phyloP scores from a whole-genome alignment of 2,888 invertebrate species.

The Masnerella sp. region DNA sequence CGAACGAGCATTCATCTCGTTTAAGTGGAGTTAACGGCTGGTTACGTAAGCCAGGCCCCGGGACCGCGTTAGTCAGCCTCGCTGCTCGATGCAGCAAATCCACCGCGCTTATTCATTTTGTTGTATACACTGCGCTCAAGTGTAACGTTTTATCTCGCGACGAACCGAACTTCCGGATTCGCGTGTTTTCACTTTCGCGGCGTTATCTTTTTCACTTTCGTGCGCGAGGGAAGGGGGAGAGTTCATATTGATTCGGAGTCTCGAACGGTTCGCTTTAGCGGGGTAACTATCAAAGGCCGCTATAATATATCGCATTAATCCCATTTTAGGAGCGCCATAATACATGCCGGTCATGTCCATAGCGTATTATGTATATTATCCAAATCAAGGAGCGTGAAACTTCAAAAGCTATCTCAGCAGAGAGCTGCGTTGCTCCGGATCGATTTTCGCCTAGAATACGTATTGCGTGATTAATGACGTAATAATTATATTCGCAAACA shows the following conservation, averaged over 20 bases:
- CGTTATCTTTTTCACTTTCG: constrained; percentile 33
- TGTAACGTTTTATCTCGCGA: constrained; percentile 19
- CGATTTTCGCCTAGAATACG: constrained; percentile 31
- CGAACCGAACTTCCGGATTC: constrained; percentile 2
- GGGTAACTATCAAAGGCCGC: constrained; percentile 67
- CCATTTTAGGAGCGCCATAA: constrained; percentile 63
- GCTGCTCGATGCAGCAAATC: constrained; percentile 62
- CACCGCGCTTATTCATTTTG: constrained; percentile 64
- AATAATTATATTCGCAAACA: constrained; percentile 31
- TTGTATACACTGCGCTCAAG: constrained; percentile 23
- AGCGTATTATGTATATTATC: constrained; percentile 69
- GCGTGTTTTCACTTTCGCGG: constrained; percentile 11
- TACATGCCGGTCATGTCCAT: constrained; percentile 64
- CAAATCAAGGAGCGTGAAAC: constrained; percentile 69
- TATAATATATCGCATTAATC: constrained; percentile 64
- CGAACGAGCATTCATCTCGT: constrained; percentile 73
- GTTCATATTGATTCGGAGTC: constrained; percentile 58
- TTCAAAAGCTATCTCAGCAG: constrained; percentile 63
- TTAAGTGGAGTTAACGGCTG: constrained; percentile 72
- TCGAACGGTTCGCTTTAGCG: constrained; percentile 61
- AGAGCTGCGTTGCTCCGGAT: constrained; percentile 19
- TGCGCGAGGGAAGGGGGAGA: constrained; percentile 15
- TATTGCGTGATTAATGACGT: constrained; percentile 31
- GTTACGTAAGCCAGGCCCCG: constrained; percentile 62
- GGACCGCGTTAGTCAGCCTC: constrained; percentile 63